Evolutionary conservation across 2,797 vertebrate genomes (phyloP).

Genomic region (Numenius phaeopus): DNA sequence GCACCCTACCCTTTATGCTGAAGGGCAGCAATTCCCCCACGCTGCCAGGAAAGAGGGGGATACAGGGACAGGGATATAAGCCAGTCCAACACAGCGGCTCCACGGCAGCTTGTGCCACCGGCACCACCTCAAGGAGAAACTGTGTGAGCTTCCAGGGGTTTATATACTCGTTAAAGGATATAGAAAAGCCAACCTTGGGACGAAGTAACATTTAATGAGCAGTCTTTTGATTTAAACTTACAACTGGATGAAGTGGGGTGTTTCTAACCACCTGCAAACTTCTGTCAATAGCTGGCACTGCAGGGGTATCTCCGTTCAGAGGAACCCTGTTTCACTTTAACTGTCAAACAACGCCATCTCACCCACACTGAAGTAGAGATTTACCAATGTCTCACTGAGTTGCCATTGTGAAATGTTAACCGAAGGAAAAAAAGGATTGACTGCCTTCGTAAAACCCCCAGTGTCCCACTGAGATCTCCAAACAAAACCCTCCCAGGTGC

Average conservation of each 20-base stretch:
- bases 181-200: background rate
- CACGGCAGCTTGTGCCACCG: background rate
- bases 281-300: background rate
- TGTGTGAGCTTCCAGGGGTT: accelerated
- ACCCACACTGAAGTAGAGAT: background rate
- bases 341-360: background rate
- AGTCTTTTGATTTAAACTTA: background rate
- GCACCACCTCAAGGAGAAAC: background rate
- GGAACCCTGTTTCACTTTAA: background rate
- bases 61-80: no score
- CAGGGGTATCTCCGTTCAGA: background rate
- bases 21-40: background rate
- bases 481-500: background rate
- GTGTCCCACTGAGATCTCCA: background rate
- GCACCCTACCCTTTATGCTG: no score
- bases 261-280: background rate
- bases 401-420: background rate
- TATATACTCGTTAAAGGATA: background rate
- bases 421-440: background rate
- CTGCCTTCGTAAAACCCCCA: background rate
- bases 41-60: accelerated
- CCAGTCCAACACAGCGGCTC: accelerated
- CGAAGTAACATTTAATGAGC: background rate
- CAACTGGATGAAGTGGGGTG: background rate
- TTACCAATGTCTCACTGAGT: background rate